These are phyloP conservation scores for Oncorhynchus nerka DNA, from an alignment of 2,113 vertebrate genomes.

Conservation along the genomic window DNA sequence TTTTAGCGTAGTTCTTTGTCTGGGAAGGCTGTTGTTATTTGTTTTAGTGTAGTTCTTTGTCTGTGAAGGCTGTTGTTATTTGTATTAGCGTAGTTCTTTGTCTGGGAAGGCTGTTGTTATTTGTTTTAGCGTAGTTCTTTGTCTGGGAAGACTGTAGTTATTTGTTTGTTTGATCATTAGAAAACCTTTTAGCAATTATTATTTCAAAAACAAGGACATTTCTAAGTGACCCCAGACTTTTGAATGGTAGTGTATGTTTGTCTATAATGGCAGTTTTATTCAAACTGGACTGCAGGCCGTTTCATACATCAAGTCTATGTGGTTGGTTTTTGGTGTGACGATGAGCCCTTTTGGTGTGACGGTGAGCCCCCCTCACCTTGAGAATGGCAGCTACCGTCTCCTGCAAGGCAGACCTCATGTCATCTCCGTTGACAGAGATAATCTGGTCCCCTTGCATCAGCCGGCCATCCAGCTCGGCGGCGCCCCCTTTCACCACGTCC, in stretches of 20 bases:
- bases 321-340: background rate
- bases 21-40: no score
- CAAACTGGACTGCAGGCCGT: no score
- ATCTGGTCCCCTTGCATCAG: constrained; percentile 97
- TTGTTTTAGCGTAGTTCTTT: background rate
- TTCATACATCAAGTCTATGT: no score
- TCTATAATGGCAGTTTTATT: background rate
- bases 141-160: no score
- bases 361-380: constrained; percentile 74
- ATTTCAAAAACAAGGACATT: no score
- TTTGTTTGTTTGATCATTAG: background rate
- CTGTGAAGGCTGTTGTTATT: no score
- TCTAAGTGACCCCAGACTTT: no score
- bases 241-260: no score
- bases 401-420: constrained; percentile 86
- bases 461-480: constrained; percentile 89
- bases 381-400: constrained; percentile 89
- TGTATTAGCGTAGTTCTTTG: no score
- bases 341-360: constrained; percentile 1
- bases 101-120: background rate
- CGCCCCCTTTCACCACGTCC: constrained; percentile 93
- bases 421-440: constrained; percentile 88
- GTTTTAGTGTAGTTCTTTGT: no score
- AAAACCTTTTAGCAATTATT: no score
- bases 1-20: no score